Base-by-base conservation (phyloP, 1,140 invertebrate species). In the Musca domestica region DNA sequence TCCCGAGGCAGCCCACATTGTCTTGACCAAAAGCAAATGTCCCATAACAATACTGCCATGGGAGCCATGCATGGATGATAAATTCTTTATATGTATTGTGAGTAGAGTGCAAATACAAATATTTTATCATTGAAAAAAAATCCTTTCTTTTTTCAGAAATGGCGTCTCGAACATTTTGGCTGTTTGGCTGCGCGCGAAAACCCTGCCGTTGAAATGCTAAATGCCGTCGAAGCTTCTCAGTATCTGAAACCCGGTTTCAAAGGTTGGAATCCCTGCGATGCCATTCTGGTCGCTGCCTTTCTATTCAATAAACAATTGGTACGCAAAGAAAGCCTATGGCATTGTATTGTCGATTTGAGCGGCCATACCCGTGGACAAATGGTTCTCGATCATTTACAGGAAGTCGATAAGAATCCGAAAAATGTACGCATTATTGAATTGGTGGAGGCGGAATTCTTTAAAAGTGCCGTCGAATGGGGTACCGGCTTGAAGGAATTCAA, bases 1-100 rank as follows among this genome's bases (percentile, higher is more conserved):
- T 82, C 91, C 92, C 0, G 92, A 94, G 83, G 90, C 91, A 25
- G 92, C 89, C 0, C 84, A 88, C 74, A 88, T 92, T 46, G 86
- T 92, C 14, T 77, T 94, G 1, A 80, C 82, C 10, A 84, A 80
- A 71, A 80, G 83, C 4, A 73, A 71, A 61, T 87, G 86, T 69
- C 88, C 86, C n/a, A 82, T 90, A 2, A 84, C 81, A 69, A 78
- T 91, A 30, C 74, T 90, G 6, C 87, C 89, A 5, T 91, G 88
- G 89, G 89, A 90, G 77, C 81, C 86, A 2, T 87, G 86, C 69
- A 71, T 85, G 9, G 68, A 74, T 23, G 79, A 82, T 7, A 69
- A 67, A 20, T 76, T 81, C 17, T 70, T 74, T 69, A 82, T 88
- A 51, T 72, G 82, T 63, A 81, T 84, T 71, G 87, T 88, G 78